phyloP scores from a whole-genome alignment of 2,888 invertebrate genomes.

The Apodemia mormo region DNA sequence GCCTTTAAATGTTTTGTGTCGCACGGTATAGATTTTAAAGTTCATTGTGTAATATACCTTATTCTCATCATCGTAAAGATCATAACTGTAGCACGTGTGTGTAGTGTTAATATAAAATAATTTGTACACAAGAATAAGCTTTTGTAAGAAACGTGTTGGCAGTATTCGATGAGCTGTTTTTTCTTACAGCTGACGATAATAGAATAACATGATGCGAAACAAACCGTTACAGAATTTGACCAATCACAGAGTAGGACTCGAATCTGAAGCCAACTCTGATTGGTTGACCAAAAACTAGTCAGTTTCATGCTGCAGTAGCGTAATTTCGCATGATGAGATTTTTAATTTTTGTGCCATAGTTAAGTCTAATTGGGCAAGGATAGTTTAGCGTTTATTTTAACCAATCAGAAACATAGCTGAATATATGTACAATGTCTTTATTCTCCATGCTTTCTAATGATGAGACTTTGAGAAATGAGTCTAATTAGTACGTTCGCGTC shows the following conservation, averaged over 20 bases:
- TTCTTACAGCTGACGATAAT: conserved; percentile 32
- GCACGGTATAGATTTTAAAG: conserved; percentile 33
- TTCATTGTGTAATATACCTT: conserved; percentile 34
- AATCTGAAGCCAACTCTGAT: not conserved
- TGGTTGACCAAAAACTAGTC: not conserved
- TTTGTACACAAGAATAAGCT: conserved; percentile 40
- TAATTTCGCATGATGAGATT: conserved; percentile 5
- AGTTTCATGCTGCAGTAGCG: not conserved
- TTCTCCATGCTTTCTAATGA: too few relatives aligned
- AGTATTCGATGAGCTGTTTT: conserved; percentile 26
- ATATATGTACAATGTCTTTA: not conserved
- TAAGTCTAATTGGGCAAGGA: not conserved
- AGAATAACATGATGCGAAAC: conserved; percentile 11
- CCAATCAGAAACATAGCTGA: not conserved
- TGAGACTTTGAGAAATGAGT: too few relatives aligned
- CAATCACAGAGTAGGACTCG: not conserved
- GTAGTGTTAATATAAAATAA: conserved; percentile 28
- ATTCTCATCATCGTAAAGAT: conserved; percentile 24
- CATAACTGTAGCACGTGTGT: conserved; percentile 36
- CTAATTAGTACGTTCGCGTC: too few relatives aligned
- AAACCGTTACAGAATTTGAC: not conserved
- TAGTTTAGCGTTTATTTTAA: conserved; percentile 1
- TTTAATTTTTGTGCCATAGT: conserved; percentile 15
- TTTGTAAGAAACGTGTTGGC: conserved; percentile 34
- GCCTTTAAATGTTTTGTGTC: conserved; percentile 30